A percentile compares a stretch with the other conserved stretches of the same genome.
Conservation (phyloP, 37 sponge, comb jelly and placozoan species). For the Haliclona indistincta region DNA sequence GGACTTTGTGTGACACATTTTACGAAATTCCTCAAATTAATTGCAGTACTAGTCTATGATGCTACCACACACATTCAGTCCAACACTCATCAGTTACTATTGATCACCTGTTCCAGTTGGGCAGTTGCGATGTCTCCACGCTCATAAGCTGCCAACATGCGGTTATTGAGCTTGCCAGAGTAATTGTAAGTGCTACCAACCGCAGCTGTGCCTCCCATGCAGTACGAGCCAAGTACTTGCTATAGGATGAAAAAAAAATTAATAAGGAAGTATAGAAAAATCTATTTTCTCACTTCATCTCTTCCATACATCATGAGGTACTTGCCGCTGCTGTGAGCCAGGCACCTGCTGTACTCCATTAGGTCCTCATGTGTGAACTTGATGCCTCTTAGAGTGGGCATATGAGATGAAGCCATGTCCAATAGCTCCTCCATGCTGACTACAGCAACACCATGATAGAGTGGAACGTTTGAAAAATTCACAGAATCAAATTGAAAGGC, state of each 20-base stretch:
- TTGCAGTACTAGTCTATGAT: too few relatives aligned
- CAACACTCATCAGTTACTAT: neutral
- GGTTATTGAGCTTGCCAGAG: slow-evolving; percentile 66
- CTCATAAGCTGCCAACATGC: slow-evolving; percentile 59
- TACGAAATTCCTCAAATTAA: too few relatives aligned
- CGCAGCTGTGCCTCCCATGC: slow-evolving; percentile 51
- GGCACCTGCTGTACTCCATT: slow-evolving; percentile 50
- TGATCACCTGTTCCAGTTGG: slow-evolving; percentile 53
- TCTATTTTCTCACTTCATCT: slow-evolving; percentile 56
- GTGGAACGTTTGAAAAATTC: neutral
- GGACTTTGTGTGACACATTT: too few relatives aligned
- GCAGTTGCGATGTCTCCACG: slow-evolving; percentile 66
- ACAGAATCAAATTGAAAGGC: neutral
- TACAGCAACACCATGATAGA: too few relatives aligned
- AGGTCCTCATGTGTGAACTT: slow-evolving; percentile 60
- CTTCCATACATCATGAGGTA: slow-evolving; percentile 67
- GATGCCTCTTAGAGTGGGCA: slow-evolving; percentile 66
- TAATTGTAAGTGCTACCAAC: slow-evolving; percentile 84
- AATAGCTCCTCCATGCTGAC: slow-evolving; percentile 71
- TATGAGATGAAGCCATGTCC: slow-evolving; percentile 29
- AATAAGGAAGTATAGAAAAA: neutral
- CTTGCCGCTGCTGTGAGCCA: slow-evolving; percentile 30
- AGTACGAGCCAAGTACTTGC: slow-evolving; percentile 69
- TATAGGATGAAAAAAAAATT: neutral
- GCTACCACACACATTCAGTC: neutral